Percentiles rank a stretch among this genome's conserved stretches.
These are phyloP conservation scores for Dinomys branickii DNA, from an alignment of 2,113 vertebrate species.

Conservation along the genomic window DNA sequence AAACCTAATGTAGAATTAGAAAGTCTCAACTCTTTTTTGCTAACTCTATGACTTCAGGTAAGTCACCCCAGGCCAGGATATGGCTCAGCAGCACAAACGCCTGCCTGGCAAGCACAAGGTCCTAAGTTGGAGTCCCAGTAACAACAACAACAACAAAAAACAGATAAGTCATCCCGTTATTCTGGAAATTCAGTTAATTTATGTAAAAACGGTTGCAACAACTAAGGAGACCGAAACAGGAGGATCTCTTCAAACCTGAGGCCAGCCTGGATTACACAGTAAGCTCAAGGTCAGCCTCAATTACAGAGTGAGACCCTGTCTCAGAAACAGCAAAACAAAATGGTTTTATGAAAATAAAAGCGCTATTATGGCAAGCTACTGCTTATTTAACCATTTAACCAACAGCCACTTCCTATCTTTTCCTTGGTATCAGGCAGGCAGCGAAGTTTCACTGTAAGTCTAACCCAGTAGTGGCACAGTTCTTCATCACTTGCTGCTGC, in stretches of 20 bases:
- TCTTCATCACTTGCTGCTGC: neutral
- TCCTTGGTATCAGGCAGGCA: neutral
- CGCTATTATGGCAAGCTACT: neutral
- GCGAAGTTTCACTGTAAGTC: neutral
- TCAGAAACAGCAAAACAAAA: neutral
- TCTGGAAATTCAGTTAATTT: neutral
- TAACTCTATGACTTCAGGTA: conserved; percentile 39
- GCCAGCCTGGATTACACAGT: neutral
- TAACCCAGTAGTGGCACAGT: neutral
- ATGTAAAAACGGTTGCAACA: neutral
- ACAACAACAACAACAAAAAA: too few relatives aligned
- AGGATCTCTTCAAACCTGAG: neutral
- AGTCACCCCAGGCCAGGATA: too few relatives aligned
- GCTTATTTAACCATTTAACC: neutral
- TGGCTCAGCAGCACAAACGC: too few relatives aligned
- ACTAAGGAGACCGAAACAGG: neutral
- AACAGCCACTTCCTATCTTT: neutral
- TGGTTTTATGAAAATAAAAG: conserved; percentile 12
- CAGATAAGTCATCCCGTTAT: conserved; percentile 19
- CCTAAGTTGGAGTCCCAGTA: too few relatives aligned
- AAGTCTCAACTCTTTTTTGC: conserved; percentile 28
- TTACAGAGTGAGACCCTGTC: neutral
- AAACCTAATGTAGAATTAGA: conserved; percentile 5
- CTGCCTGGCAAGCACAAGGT: too few relatives aligned
- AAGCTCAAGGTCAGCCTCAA: neutral